These are phyloP conservation scores for Nycticryphes semicollaris DNA, from an alignment of 2,113 vertebrate genomes.

Conservation along the genomic window DNA sequence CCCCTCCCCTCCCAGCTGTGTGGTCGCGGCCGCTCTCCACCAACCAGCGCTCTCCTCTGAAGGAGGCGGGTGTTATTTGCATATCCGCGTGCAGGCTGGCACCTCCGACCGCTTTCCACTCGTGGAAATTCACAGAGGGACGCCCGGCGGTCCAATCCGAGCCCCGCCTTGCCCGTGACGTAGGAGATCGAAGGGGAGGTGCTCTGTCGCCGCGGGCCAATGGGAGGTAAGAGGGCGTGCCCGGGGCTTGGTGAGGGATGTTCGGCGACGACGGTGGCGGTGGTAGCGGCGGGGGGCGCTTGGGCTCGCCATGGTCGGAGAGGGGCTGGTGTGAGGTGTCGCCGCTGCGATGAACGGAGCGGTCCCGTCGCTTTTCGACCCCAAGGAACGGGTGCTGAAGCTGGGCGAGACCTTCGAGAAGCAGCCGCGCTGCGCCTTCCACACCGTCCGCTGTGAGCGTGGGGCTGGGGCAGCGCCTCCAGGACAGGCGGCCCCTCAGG, in stretches of 20 bases:
- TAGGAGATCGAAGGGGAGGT: rapidly evolving
- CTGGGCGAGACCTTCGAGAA: conserved; percentile 93
- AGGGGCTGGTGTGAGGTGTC: background rate
- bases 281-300: background rate
- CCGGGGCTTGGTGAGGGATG: conserved; percentile 2
- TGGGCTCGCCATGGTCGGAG: conserved; percentile 59
- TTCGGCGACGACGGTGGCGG: background rate
- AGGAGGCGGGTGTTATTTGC: background rate
- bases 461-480: background rate
- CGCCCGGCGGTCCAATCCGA: rapidly evolving
- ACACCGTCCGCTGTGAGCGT: conserved; percentile 95
- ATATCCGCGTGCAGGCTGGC: background rate
- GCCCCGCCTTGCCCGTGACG: background rate
- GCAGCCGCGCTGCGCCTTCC: conserved; percentile 89
- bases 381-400: conserved; percentile 88
- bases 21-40: background rate
- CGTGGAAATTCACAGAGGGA: background rate
- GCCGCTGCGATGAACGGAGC: conserved; percentile 82
- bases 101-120: rapidly evolving
- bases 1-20: background rate
- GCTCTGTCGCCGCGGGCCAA: background rate
- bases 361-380: conserved; percentile 81
- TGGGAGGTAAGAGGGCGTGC: background rate
- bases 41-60: background rate
- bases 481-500: background rate